Conservation (phyloP, 2,113 vertebrate species). For the Peromyscus polionotus region DNA sequence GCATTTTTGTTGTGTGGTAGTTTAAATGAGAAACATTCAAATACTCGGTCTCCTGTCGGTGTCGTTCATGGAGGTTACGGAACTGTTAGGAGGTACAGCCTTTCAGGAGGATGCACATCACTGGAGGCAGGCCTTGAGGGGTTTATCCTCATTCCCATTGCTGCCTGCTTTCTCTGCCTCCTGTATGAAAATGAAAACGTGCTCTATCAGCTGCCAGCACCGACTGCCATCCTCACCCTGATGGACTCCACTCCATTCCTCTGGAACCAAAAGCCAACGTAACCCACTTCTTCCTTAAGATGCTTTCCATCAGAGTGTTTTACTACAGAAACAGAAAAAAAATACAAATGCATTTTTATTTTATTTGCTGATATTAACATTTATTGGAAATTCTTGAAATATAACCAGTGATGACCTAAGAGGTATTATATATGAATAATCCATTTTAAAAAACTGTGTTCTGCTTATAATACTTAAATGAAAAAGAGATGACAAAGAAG, state of each 20-base stretch:
- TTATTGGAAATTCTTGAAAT: neutral
- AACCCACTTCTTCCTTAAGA: neutral
- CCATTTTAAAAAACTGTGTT: neutral
- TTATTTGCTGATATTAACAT: neutral
- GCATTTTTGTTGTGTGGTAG: neutral
- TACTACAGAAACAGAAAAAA: neutral
- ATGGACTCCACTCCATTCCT: neutral
- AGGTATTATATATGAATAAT: neutral
- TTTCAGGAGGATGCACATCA: neutral
- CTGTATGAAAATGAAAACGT: neutral
- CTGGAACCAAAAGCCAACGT: neutral
- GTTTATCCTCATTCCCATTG: neutral
- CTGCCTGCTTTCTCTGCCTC: neutral
- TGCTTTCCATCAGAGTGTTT: neutral
- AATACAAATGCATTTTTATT: neutral
- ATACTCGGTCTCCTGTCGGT: neutral
- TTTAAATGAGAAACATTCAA: neutral
- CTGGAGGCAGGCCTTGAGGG: neutral
- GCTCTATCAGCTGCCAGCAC: neutral
- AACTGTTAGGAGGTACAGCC: neutral
- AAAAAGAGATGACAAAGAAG: neutral
- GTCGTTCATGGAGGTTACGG: neutral
- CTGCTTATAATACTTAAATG: neutral
- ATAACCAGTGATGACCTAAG: neutral
- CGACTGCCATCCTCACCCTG: neutral